phyloP scores from a whole-genome alignment of 2,113 vertebrate species.

The Saimiri boliviensis region DNA sequence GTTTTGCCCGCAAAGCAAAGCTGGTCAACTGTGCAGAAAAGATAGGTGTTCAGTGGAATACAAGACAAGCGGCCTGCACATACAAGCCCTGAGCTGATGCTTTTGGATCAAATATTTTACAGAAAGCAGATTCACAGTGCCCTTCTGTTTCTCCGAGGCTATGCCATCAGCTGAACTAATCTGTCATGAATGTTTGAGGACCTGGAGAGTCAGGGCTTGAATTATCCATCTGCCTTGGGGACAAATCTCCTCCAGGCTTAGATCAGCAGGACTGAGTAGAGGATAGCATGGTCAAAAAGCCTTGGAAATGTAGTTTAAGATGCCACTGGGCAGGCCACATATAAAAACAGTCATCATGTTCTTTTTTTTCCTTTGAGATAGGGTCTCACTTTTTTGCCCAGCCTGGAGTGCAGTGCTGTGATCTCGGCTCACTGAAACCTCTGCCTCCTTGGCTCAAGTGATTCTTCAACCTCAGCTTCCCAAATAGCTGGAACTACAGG shows the following conservation, averaged over 20 bases:
- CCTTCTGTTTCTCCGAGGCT: background rate
- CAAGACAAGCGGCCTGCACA: background rate
- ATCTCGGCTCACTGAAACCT: no score
- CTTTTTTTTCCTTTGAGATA: no score
- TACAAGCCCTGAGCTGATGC: rapidly evolving
- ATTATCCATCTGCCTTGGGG: background rate
- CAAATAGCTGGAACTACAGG: no score
- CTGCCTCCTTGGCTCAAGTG: no score
- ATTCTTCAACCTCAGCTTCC: no score
- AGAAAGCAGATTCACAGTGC: background rate
- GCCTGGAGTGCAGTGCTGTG: no score
- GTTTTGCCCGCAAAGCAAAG: background rate
- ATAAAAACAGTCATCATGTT: background rate
- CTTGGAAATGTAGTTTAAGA: background rate
- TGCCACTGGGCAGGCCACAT: background rate
- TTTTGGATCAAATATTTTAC: background rate
- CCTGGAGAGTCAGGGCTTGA: background rate
- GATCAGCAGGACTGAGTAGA: background rate
- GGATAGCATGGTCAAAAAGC: background rate
- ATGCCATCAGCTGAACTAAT: background rate
- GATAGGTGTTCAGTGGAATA: rapidly evolving
- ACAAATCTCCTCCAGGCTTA: background rate
- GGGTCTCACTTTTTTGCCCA: no score
- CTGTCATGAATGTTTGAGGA: background rate
- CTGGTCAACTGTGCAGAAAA: no score